These are phyloP conservation scores for Antechinus stuartii DNA, from an alignment of 2,113 vertebrate genomes.

Conservation along the genomic window DNA sequence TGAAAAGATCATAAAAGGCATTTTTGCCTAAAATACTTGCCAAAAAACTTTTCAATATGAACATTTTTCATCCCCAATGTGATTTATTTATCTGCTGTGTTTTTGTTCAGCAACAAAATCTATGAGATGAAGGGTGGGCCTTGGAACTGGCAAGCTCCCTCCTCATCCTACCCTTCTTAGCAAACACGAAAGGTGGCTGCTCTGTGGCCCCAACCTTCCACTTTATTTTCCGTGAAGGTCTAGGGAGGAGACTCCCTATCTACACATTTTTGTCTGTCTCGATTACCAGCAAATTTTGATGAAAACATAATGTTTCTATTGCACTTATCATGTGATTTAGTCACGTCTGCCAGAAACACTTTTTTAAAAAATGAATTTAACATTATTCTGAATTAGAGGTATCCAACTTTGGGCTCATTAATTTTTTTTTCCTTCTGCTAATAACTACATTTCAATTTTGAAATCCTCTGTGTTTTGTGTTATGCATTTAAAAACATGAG, in stretches of 20 bases:
- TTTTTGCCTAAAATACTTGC: no score
- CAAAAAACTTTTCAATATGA: neutral
- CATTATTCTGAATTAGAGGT: neutral
- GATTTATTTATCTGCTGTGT: neutral
- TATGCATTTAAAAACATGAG: neutral
- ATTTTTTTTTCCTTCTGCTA: neutral
- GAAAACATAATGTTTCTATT: neutral
- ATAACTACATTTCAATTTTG: neutral
- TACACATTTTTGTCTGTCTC: neutral
- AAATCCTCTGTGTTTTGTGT: neutral
- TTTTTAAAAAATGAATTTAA: neutral
- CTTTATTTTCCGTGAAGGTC: slow-evolving; percentile 27
- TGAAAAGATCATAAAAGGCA: neutral
- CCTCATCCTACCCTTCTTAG: neutral
- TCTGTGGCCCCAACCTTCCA: neutral
- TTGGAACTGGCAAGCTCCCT: neutral
- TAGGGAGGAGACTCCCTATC: neutral
- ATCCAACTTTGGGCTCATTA: neutral
- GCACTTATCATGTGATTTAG: neutral
- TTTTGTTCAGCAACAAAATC: neutral
- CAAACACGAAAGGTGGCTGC: slow-evolving; percentile 6
- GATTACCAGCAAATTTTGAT: neutral
- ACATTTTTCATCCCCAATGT: neutral
- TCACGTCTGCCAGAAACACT: neutral
- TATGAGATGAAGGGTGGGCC: neutral